A percentile compares a stretch with the other conserved stretches of the same genome.
These are phyloP conservation scores for Pedetes capensis DNA, from an alignment of 2,113 vertebrate species.

Conservation along the genomic window DNA sequence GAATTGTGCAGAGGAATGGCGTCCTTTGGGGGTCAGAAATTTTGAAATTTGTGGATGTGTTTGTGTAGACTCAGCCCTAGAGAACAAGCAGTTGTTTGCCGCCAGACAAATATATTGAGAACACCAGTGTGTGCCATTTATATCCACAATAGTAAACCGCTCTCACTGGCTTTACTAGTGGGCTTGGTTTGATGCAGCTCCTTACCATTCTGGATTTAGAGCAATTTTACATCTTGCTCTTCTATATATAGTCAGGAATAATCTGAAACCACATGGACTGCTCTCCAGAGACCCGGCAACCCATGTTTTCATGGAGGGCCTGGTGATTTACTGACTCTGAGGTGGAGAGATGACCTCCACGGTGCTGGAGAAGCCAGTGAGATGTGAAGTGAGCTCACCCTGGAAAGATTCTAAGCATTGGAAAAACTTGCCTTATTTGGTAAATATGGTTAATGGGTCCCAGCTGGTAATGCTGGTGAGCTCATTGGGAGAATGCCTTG, in stretches of 20 bases:
- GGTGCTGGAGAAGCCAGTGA: constrained; percentile 83
- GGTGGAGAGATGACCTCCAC: constrained; percentile 83
- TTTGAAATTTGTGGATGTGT: neutral
- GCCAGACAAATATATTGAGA: neutral
- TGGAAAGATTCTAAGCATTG: constrained; percentile 86
- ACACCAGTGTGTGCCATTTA: neutral
- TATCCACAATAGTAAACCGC: neutral
- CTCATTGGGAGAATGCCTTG: constrained; percentile 83
- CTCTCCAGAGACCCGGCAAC: constrained; percentile 71
- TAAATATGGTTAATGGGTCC: constrained; percentile 84
- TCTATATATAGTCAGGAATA: constrained; percentile 68
- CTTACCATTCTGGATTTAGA: constrained; percentile 48
- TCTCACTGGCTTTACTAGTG: neutral
- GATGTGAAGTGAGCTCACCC: constrained; percentile 85
- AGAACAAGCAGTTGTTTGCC: neutral
- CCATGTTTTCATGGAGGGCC: constrained; percentile 59
- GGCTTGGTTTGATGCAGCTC: neutral
- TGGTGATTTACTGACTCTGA: constrained; percentile 84
- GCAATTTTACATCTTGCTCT: constrained; percentile 69
- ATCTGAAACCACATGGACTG: constrained; percentile 61
- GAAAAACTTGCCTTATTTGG: constrained; percentile 91
- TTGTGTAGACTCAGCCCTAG: neutral
- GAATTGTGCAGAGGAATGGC: neutral
- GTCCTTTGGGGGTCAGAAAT: neutral
- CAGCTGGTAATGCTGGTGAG: constrained; percentile 87